Evolutionary conservation across 2,797 vertebrate genomes (phyloP).

Genomic region (Danio tinwini): DNA sequence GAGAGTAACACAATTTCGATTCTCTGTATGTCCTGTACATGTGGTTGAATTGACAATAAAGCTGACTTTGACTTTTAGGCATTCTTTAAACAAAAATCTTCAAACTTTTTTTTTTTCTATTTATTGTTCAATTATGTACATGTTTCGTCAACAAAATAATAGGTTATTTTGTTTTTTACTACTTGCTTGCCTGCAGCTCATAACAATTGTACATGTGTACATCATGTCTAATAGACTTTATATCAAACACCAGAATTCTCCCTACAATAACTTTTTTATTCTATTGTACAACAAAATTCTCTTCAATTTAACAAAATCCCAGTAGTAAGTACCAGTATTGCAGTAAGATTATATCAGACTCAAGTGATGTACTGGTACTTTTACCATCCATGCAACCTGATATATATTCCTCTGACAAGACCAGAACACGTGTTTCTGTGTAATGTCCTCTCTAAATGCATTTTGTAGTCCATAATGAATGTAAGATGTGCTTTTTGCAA

Average conservation of each 20-base stretch:
- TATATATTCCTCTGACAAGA: background rate
- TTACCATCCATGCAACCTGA: background rate
- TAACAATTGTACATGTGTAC: background rate
- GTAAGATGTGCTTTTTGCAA: conserved; percentile 9
- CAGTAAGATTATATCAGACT: background rate
- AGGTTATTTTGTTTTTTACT: too few relatives aligned
- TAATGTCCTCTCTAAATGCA: background rate
- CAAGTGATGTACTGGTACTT: background rate
- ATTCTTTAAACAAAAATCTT: too few relatives aligned
- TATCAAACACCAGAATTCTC: background rate
- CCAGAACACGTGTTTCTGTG: background rate
- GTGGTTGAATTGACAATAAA: too few relatives aligned
- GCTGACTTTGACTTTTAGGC: too few relatives aligned
- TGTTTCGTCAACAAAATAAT: too few relatives aligned
- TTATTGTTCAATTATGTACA: too few relatives aligned
- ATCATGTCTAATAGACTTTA: background rate
- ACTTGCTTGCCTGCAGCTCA: too few relatives aligned
- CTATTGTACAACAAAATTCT: background rate
- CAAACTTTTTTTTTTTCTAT: too few relatives aligned
- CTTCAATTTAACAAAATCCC: background rate
- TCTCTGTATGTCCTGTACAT: too few relatives aligned
- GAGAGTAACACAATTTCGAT: too few relatives aligned
- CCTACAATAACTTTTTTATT: too few relatives aligned
- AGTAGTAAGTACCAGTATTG: background rate
- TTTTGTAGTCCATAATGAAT: background rate